Percentiles rank a stretch among this genome's conserved stretches.
These are phyloP conservation scores for Syngnathus typhle DNA, from an alignment of 2,113 vertebrate genomes.

Conservation along the genomic window DNA sequence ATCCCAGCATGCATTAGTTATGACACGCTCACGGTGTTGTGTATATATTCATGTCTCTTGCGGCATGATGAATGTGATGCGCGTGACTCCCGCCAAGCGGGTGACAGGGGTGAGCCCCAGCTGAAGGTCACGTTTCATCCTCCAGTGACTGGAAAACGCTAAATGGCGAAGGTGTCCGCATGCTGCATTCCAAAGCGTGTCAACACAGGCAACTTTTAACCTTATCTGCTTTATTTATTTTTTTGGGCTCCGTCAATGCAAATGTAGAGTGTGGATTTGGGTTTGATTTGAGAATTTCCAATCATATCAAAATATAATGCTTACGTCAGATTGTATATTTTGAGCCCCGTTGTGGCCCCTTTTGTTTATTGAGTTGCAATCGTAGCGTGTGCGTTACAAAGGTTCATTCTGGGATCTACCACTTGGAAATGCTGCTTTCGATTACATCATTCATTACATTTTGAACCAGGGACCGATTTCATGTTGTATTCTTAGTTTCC, in stretches of 20 bases:
- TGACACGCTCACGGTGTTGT: conserved; percentile 29
- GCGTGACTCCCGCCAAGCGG: conserved; percentile 50
- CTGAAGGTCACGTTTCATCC: conserved; percentile 62
- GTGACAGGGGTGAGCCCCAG: conserved; percentile 52
- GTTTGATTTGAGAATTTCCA: too few relatives aligned
- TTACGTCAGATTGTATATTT: too few relatives aligned
- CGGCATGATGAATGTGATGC: conserved; percentile 66
- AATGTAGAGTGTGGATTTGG: too few relatives aligned
- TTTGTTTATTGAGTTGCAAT: background rate
- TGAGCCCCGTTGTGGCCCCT: too few relatives aligned
- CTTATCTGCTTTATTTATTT: background rate
- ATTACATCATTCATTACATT: background rate
- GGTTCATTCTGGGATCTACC: background rate
- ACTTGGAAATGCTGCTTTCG: background rate
- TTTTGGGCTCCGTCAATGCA: too few relatives aligned
- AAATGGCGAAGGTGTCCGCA: conserved; percentile 13
- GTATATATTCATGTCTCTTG: conserved; percentile 4
- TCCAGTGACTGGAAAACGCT: conserved; percentile 38
- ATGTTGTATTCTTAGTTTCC: background rate
- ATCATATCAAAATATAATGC: too few relatives aligned
- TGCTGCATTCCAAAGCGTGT: conserved; percentile 24
- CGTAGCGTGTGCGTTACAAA: background rate
- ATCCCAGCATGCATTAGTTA: conserved; percentile 20
- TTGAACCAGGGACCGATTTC: background rate
- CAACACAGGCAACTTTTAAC: conserved; percentile 18